Conservation (phyloP, 2,888 invertebrate species). For the Biston stratarius region DNA sequence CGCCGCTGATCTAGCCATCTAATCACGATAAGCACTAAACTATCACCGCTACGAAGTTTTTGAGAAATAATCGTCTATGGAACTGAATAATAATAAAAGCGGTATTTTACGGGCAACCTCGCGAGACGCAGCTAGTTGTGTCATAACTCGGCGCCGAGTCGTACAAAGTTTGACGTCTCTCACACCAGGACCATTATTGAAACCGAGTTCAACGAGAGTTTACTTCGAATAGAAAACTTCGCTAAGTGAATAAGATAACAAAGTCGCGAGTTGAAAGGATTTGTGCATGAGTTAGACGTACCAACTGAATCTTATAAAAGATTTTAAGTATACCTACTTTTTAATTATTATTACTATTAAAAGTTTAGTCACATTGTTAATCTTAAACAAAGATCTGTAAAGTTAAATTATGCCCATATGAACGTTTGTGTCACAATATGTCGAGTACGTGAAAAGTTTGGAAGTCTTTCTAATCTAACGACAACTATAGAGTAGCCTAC, state of each 20-base stretch:
- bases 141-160: constrained; percentile 57
- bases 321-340: constrained; percentile 12
- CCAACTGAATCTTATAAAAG: constrained; percentile 41
- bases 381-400: background rate
- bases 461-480: too few relatives aligned
- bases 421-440: too few relatives aligned
- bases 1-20: too few relatives aligned
- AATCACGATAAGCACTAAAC: too few relatives aligned
- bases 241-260: constrained; percentile 55
- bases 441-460: too few relatives aligned
- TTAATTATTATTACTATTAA: constrained; percentile 1
- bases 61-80: too few relatives aligned
- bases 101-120: background rate
- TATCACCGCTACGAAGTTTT: too few relatives aligned
- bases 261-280: constrained; percentile 42
- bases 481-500: too few relatives aligned
- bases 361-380: background rate
- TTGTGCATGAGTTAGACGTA: constrained; percentile 43
- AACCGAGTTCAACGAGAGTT: constrained; percentile 51
- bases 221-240: constrained; percentile 52
- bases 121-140: constrained; percentile 50
- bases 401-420: background rate
- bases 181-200: constrained; percentile 56
- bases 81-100: too few relatives aligned
- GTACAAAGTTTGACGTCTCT: constrained; percentile 62